Percentiles rank a stretch among this genome's conserved stretches.
Conservation (phyloP, 2,888 invertebrate species). For the Cremastinae sp. region DNA sequence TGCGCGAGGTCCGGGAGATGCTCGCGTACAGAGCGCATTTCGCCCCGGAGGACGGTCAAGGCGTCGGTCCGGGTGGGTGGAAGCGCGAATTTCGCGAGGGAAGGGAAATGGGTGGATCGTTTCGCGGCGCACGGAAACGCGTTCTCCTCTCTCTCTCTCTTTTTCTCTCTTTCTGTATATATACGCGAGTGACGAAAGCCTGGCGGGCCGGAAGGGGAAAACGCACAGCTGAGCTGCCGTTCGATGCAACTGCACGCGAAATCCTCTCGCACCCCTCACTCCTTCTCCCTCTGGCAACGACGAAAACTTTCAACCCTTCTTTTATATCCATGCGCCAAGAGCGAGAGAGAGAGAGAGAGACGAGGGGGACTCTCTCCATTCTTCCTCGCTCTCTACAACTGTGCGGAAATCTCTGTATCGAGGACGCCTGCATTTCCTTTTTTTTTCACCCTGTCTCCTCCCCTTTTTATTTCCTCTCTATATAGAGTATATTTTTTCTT, state of each 20-base stretch:
- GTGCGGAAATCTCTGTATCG: not conserved
- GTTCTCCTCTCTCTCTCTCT: conserved; percentile 12
- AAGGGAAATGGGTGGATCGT: conserved; percentile 32
- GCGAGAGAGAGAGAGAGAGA: too few relatives aligned
- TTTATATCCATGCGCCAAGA: too few relatives aligned
- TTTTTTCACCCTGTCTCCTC: not conserved
- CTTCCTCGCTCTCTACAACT: conserved; percentile 17
- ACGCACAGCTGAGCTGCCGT: conserved; percentile 66
- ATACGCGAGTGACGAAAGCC: conserved; percentile 28
- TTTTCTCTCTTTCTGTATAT: too few relatives aligned
- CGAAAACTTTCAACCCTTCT: not conserved
- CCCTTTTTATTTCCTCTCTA: not conserved
- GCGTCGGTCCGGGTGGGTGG: conserved; percentile 43
- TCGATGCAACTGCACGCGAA: conserved; percentile 77
- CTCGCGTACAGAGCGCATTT: not conserved
- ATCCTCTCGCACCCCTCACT: conserved; percentile 16
- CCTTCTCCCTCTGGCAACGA: conserved; percentile 34
- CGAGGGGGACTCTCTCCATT: conserved; percentile 1
- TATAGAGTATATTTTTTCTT: not conserved
- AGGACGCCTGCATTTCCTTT: not conserved
- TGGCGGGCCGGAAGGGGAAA: conserved; percentile 61
- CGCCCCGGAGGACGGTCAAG: conserved; percentile 33
- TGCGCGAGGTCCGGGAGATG: conserved; percentile 78
- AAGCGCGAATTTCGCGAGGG: conserved; percentile 49
- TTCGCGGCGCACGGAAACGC: conserved; percentile 7